phyloP scores from a whole-genome alignment of 1,140 invertebrate genomes.

The Lepidurus apus region DNA sequence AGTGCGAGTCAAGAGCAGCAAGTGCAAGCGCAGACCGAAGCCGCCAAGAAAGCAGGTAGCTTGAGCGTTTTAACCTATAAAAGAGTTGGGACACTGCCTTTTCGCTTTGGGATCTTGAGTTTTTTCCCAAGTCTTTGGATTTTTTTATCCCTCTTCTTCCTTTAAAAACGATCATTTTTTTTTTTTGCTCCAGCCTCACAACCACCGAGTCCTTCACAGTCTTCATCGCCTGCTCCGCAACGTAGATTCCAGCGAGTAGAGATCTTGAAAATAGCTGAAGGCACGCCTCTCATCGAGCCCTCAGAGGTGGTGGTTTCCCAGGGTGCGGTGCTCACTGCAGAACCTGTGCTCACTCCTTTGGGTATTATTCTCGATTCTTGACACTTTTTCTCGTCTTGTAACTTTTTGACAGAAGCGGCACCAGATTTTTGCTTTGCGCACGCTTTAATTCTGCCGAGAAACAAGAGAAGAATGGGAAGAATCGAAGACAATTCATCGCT shows the following conservation, averaged over 20 bases:
- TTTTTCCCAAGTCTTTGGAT: background rate
- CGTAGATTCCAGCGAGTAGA: slow-evolving; percentile 45
- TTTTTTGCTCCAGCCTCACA: background rate
- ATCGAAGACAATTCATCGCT: no score
- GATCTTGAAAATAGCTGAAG: slow-evolving; percentile 49
- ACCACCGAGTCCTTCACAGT: slow-evolving; percentile 30
- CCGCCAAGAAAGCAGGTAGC: slow-evolving; percentile 32
- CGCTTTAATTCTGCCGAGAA: background rate
- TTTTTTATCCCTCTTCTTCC: slow-evolving; percentile 16
- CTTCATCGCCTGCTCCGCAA: slow-evolving; percentile 35
- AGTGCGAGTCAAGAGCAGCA: slow-evolving; percentile 5
- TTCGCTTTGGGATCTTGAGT: slow-evolving; percentile 1
- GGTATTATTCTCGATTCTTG: slow-evolving; percentile 49
- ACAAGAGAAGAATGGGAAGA: background rate
- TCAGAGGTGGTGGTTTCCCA: slow-evolving; percentile 69
- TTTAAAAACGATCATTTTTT: background rate
- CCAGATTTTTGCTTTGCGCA: slow-evolving; percentile 26
- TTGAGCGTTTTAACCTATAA: background rate
- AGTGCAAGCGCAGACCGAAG: slow-evolving; percentile 30
- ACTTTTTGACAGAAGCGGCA: slow-evolving; percentile 28
- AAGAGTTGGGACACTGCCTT: background rate
- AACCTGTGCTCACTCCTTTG: slow-evolving; percentile 70
- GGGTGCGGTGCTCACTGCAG: slow-evolving; percentile 64
- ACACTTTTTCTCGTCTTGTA: background rate
- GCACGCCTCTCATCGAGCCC: slow-evolving; percentile 67